phyloP scores from a whole-genome alignment of 2,888 invertebrate species.

The Stomorhina lunata region DNA sequence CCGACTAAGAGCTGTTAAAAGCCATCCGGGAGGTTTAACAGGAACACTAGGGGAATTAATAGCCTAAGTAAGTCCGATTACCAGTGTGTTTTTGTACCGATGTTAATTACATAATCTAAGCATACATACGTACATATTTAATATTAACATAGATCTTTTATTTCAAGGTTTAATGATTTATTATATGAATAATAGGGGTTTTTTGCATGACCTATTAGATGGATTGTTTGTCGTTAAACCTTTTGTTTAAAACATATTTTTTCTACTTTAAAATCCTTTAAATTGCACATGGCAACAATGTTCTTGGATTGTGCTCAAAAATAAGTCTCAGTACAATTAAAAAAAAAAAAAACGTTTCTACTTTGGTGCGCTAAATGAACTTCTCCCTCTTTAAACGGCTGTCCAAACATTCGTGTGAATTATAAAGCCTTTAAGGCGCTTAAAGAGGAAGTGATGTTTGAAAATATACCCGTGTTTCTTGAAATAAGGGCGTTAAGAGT shows the following conservation, averaged over 20 bases:
- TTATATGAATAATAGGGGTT: no score
- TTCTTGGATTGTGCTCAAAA: neutral
- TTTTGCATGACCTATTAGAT: no score
- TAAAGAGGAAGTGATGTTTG: neutral
- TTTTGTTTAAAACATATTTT: neutral
- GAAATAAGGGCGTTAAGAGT: slow-evolving; percentile 48
- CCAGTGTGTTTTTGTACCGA: no score
- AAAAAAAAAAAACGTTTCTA: neutral
- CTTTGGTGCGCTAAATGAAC: neutral
- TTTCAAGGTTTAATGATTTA: no score
- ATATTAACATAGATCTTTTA: no score
- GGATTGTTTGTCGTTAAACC: no score
- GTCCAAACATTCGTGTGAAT: neutral
- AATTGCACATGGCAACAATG: neutral
- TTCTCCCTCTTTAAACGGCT: neutral
- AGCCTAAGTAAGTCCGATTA: no score
- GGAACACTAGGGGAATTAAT: no score
- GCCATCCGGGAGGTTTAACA: no score
- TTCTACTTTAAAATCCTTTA: neutral
- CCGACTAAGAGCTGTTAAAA: no score
- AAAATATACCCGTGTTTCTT: slow-evolving; percentile 3
- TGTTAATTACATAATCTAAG: no score
- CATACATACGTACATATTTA: no score
- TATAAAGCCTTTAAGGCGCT: neutral
- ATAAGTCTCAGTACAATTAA: neutral